A percentile compares a stretch with the other conserved stretches of the same genome.
Evolutionary conservation across 2,888 invertebrate genomes (phyloP).

Genomic region (Entomobrya proxima): DNA sequence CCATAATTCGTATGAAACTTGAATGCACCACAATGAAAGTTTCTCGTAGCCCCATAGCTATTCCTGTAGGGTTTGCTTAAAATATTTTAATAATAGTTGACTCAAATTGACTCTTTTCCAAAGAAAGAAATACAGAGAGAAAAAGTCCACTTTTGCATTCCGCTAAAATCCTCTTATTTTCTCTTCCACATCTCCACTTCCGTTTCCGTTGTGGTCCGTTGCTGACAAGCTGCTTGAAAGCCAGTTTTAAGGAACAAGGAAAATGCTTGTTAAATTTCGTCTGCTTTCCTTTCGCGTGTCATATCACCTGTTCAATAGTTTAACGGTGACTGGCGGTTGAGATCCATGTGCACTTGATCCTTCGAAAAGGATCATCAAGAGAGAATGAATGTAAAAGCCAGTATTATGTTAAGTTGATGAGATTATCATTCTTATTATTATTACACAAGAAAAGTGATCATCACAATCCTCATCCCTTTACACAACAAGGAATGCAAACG

Average conservation of each 20-base stretch:
- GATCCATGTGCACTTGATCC: slow-evolving; percentile 66
- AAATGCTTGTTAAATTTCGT: neutral
- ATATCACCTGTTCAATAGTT: slow-evolving; percentile 43
- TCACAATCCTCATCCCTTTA: neutral
- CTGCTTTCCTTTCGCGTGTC: neutral
- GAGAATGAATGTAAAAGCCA: slow-evolving; percentile 50
- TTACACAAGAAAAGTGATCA: slow-evolving; percentile 46
- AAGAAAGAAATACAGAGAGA: too few relatives aligned
- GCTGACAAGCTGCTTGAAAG: too few relatives aligned
- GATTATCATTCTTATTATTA: slow-evolving; percentile 40
- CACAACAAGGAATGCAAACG: slow-evolving; percentile 10
- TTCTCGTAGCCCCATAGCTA: too few relatives aligned
- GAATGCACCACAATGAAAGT: too few relatives aligned
- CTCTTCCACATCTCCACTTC: too few relatives aligned
- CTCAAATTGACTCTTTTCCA: too few relatives aligned
- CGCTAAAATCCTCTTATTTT: too few relatives aligned
- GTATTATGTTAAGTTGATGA: slow-evolving; percentile 42
- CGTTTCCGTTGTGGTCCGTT: too few relatives aligned
- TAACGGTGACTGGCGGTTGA: slow-evolving; percentile 46
- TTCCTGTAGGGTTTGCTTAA: too few relatives aligned
- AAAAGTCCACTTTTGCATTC: too few relatives aligned
- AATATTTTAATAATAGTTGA: too few relatives aligned
- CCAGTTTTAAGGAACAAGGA: slow-evolving; percentile 10
- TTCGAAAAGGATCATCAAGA: slow-evolving; percentile 27
- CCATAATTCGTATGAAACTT: too few relatives aligned